A percentile compares a stretch with the other conserved stretches of the same genome.
These are phyloP conservation scores for Oryzaephilus surinamensis DNA, from an alignment of 1,140 invertebrate species.

Conservation along the genomic window DNA sequence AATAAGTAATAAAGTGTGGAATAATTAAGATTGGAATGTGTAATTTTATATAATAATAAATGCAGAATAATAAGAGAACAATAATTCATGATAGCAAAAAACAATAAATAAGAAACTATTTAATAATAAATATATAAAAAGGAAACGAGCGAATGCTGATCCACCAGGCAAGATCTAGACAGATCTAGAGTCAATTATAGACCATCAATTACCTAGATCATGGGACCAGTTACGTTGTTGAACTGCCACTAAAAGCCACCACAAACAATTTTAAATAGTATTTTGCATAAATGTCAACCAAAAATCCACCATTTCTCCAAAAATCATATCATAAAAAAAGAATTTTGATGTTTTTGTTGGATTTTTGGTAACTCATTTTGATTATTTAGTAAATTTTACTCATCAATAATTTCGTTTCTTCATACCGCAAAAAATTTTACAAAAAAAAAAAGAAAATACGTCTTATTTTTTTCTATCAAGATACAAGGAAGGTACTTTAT, in stretches of 20 bases:
- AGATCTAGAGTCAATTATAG: conserved; percentile 33
- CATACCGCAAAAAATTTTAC: too few species aligned
- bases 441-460: too few species aligned
- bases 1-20: conserved; percentile 14
- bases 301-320: too few species aligned
- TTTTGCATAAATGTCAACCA: too few species aligned
- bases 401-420: too few species aligned
- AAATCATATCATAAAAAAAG: too few species aligned
- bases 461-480: too few species aligned
- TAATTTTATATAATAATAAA: too few species aligned
- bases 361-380: too few species aligned
- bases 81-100: conserved; percentile 19
- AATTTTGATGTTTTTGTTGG: too few species aligned
- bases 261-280: conserved; percentile 27
- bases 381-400: too few species aligned
- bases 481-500: too few species aligned
- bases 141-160: conserved; percentile 27
- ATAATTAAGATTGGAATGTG: conserved; percentile 16
- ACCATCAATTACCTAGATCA: conserved; percentile 58
- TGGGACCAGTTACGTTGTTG: conserved; percentile 62
- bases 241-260: conserved; percentile 57
- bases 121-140: conserved; percentile 15
- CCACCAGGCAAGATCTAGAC: conserved; percentile 35
- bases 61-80: conserved; percentile 18
- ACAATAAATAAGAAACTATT: conserved; percentile 9